These are phyloP conservation scores for Notothenia coriiceps DNA, from an alignment of 2,113 vertebrate genomes.

Conservation along the genomic window DNA sequence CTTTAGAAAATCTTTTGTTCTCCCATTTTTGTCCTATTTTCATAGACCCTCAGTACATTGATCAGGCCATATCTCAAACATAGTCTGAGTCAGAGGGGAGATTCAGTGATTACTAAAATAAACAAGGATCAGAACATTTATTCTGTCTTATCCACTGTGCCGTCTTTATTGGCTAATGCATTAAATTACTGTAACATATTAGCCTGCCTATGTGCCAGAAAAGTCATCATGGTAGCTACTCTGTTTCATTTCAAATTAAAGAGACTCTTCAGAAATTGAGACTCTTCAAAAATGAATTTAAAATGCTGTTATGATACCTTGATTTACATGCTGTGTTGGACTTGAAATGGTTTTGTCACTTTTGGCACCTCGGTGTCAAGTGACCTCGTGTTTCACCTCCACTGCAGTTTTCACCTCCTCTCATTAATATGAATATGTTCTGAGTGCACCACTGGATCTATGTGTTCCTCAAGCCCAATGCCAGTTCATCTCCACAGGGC, in stretches of 20 bases:
- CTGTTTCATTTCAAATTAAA: constrained; percentile 6
- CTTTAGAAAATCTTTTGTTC: constrained; percentile 1
- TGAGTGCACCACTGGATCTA: constrained; percentile 5
- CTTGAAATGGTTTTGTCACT: constrained; percentile 21
- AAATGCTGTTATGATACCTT: background rate
- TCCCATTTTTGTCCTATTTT: constrained; percentile 4
- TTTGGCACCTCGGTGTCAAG: constrained; percentile 19
- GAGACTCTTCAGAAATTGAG: background rate
- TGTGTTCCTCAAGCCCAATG: background rate
- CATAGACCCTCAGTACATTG: constrained; percentile 26
- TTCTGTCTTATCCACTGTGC: constrained; percentile 10
- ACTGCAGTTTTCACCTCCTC: constrained; percentile 11
- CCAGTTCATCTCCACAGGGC: constrained; percentile 18
- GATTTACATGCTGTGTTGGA: constrained; percentile 12
- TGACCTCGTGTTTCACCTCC: constrained; percentile 12
- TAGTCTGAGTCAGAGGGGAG: constrained; percentile 35
- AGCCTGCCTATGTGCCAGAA: background rate
- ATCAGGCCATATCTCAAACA: constrained; percentile 42
- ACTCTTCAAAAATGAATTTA: background rate
- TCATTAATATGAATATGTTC: constrained; percentile 44
- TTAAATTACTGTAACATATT: background rate
- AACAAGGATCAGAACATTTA: constrained; percentile 8
- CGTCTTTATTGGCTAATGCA: constrained; percentile 10
- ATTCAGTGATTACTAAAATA: constrained; percentile 34
- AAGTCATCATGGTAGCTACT: background rate